These are phyloP conservation scores for Lepidochitona cinerea DNA, from an alignment of 2,888 invertebrate genomes.

Conservation along the genomic window DNA sequence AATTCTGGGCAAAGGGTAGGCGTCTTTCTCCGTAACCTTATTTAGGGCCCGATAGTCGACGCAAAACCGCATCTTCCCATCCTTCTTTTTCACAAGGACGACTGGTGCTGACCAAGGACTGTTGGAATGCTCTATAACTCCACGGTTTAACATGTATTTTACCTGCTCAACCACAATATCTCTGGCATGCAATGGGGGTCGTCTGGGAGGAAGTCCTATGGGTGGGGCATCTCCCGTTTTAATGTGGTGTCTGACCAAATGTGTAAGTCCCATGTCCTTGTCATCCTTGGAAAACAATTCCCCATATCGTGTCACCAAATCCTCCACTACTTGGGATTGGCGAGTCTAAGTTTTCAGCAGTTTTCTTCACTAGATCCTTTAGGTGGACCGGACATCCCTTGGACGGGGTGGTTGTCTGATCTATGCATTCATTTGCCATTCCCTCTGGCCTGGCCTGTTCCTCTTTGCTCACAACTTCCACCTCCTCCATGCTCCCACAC, in stretches of 20 bases:
- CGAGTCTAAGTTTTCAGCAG: no score
- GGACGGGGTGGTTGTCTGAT: no score
- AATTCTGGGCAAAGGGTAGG: conserved; percentile 16
- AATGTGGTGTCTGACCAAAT: neutral
- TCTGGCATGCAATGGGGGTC: conserved; percentile 1
- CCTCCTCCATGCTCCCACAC: no score
- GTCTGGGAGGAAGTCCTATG: neutral
- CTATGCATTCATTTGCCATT: no score
- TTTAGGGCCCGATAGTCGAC: conserved; percentile 13
- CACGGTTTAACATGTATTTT: neutral
- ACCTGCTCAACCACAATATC: neutral
- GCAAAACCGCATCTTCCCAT: conserved; percentile 10
- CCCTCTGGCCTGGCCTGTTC: no score
- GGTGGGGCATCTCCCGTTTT: conserved; percentile 11
- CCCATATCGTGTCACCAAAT: conserved; percentile 13
- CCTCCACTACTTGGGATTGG: neutral
- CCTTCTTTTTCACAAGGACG: conserved; percentile 10
- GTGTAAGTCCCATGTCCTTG: conserved; percentile 16
- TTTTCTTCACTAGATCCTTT: no score
- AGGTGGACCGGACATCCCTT: no score
- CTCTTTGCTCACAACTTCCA: no score
- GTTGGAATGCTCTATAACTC: conserved; percentile 1
- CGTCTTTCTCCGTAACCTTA: conserved; percentile 7
- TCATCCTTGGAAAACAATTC: conserved; percentile 13
- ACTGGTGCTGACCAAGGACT: conserved; percentile 6